These are phyloP conservation scores for Heptranchias perlo DNA, from an alignment of 2,113 vertebrate genomes.

Conservation along the genomic window DNA sequence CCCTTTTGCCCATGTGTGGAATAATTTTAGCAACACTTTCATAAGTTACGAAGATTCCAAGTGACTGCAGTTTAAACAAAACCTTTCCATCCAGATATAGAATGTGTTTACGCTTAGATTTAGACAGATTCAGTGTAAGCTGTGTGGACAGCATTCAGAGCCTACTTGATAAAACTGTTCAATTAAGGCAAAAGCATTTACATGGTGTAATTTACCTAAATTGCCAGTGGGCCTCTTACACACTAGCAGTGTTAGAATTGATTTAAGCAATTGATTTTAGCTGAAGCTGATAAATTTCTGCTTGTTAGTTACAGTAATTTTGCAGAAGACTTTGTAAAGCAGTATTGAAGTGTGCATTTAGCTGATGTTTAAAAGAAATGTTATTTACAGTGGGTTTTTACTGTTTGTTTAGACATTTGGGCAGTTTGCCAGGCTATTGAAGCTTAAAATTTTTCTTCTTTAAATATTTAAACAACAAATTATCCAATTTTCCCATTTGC, in stretches of 20 bases:
- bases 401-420: conserved; percentile 56
- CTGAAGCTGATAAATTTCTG: conserved; percentile 89
- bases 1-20: not conserved
- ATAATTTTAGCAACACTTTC: not conserved
- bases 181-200: conserved; percentile 86
- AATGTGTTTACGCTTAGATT: conserved; percentile 29
- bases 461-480: conserved; percentile 39
- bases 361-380: conserved; percentile 79
- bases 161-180: conserved; percentile 81
- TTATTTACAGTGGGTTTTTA: conserved; percentile 73
- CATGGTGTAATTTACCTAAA: conserved; percentile 88
- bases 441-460: conserved; percentile 38
- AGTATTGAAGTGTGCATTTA: conserved; percentile 79
- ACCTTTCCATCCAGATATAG: conserved; percentile 24
- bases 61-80: conserved; percentile 25
- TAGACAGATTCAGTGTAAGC: conserved; percentile 41
- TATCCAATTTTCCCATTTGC: conserved; percentile 37
- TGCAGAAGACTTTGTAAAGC: conserved; percentile 76
- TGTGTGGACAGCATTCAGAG: conserved; percentile 73
- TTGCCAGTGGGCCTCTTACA: conserved; percentile 81
- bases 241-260: conserved; percentile 80
- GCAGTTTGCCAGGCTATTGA: conserved; percentile 34
- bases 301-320: conserved; percentile 91
- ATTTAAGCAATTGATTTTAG: conserved; percentile 81
- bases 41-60: not conserved